Conservation (phyloP, 64 coral and sea anemone species). For the Montipora foliosa region DNA sequence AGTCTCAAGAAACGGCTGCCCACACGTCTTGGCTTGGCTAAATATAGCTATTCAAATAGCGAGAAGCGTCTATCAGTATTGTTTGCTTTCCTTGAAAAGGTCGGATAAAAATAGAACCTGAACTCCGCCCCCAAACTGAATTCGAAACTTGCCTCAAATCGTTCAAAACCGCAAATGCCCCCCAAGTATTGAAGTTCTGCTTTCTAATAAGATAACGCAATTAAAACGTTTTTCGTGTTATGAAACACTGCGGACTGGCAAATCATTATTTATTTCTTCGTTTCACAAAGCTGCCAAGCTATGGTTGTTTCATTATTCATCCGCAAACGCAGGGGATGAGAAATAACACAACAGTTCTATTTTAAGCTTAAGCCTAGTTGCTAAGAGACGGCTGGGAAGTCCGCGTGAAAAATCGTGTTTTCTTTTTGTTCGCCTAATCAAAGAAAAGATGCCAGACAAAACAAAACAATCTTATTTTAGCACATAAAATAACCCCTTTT, state of each 20-base stretch:
- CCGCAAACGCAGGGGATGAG: too few relatives aligned
- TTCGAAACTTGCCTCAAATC: slow-evolving; percentile 32
- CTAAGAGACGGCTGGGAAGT: neutral
- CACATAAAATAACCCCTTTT: neutral
- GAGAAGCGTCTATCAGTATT: slow-evolving; percentile 41
- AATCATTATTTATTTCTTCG: slow-evolving; percentile 4
- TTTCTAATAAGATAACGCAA: slow-evolving; percentile 19
- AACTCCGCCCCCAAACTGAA: slow-evolving; percentile 42
- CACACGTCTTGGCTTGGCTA: neutral
- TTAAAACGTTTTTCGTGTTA: slow-evolving; percentile 11
- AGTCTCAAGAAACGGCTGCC: neutral
- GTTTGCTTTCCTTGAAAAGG: slow-evolving; percentile 48
- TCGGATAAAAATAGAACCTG: slow-evolving; percentile 42
- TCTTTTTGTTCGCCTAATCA: too few relatives aligned
- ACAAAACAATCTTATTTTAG: too few relatives aligned
- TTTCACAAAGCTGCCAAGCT: neutral
- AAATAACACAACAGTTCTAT: slow-evolving; percentile 14
- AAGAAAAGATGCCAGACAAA: neutral
- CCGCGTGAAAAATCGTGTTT: too few relatives aligned
- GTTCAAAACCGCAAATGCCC: slow-evolving; percentile 27
- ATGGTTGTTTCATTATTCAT: slow-evolving; percentile 29
- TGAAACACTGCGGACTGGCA: neutral
- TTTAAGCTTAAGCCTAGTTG: slow-evolving; percentile 16
- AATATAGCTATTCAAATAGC: slow-evolving; percentile 59
- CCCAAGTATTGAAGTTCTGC: neutral